These are phyloP conservation scores for Liolophura sinensis DNA, from an alignment of 1,140 invertebrate species.

Conservation along the genomic window DNA sequence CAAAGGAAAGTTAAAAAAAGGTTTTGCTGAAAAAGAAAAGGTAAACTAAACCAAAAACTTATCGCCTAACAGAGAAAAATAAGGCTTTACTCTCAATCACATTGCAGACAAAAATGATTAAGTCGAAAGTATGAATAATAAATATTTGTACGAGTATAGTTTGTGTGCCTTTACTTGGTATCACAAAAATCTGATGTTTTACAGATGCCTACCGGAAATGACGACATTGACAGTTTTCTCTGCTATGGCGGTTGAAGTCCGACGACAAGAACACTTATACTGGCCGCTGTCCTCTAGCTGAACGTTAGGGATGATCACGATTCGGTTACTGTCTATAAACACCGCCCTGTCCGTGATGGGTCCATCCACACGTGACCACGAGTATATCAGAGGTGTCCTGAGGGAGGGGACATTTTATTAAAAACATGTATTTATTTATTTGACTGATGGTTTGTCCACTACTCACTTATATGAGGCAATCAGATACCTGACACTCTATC, in stretches of 20 bases:
- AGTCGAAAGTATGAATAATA: too few species aligned
- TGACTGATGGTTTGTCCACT: too few species aligned
- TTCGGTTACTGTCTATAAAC: conserved; percentile 79
- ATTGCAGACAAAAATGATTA: too few species aligned
- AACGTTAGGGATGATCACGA: conserved; percentile 83
- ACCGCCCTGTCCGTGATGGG: conserved; percentile 74
- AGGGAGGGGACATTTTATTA: neutral
- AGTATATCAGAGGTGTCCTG: conserved; percentile 36
- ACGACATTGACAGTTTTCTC: conserved; percentile 21
- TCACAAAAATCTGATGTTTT: too few species aligned
- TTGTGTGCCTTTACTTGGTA: too few species aligned
- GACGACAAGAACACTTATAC: conserved; percentile 83
- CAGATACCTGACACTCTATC: too few species aligned
- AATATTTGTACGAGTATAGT: too few species aligned
- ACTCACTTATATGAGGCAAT: too few species aligned
- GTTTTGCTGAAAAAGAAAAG: conserved; percentile 68
- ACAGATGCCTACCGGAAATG: conserved; percentile 27
- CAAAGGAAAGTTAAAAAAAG: conserved; percentile 90
- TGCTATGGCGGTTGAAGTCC: conserved; percentile 52
- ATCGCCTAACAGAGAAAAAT: conserved; percentile 20
- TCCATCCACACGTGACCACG: conserved; percentile 49
- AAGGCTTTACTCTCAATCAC: too few species aligned
- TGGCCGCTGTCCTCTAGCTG: conserved; percentile 91
- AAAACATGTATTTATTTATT: too few species aligned
- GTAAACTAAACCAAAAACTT: neutral